A percentile compares a stretch with the other conserved stretches of the same genome.
These are phyloP conservation scores for Myrmecophaga tridactyla DNA, from an alignment of 2,113 vertebrate species.

Conservation along the genomic window DNA sequence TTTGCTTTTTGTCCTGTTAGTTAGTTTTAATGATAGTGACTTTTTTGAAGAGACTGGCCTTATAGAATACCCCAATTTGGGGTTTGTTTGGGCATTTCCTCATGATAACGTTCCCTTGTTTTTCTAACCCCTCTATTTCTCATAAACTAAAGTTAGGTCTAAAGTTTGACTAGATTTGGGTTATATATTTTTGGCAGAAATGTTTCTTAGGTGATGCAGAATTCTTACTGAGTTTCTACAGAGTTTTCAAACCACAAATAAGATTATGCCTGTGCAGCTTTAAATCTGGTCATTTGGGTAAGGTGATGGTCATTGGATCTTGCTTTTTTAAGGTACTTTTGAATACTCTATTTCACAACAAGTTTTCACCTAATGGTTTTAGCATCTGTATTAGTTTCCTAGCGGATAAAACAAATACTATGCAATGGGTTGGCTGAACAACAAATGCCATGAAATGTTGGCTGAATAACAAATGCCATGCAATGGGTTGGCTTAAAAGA, in stretches of 20 bases:
- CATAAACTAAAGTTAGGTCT: neutral
- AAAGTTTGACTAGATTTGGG: neutral
- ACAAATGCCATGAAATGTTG: no score
- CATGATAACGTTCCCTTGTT: neutral
- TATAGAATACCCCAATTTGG: neutral
- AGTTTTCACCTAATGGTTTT: neutral
- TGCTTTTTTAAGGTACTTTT: neutral
- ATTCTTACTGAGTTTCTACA: neutral
- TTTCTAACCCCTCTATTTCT: neutral
- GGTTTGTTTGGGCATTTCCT: neutral
- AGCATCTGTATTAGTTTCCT: no score
- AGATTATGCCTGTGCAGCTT: neutral
- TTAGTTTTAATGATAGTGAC: neutral
- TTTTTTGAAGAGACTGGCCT: neutral
- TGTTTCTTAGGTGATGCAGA: neutral
- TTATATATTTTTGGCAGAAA: neutral
- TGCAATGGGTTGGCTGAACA: no score
- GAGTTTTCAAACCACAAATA: neutral
- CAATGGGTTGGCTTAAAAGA: no score
- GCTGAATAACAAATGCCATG: no score
- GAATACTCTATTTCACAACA: neutral
- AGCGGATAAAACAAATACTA: no score
- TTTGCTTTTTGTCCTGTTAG: neutral
- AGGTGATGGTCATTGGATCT: neutral
- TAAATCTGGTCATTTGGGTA: neutral